A percentile compares a stretch with the other conserved stretches of the same genome.
These are phyloP conservation scores for Silurus lanzhouensis DNA, from an alignment of 2,797 vertebrate genomes.

Conservation along the genomic window DNA sequence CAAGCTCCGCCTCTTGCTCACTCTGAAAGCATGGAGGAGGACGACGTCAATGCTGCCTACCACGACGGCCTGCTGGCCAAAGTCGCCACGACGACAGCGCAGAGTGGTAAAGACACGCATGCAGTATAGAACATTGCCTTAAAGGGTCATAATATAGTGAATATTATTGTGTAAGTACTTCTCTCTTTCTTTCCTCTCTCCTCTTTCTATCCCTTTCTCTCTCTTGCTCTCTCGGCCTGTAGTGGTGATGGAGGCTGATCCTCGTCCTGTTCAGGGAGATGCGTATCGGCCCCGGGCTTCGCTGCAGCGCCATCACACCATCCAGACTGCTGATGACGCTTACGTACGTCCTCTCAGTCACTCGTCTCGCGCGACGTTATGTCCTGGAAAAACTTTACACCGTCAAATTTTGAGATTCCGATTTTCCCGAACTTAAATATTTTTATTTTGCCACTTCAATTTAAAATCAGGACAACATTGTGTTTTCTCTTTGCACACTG, in stretches of 20 bases:
- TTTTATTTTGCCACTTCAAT: background rate
- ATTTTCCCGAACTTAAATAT: background rate
- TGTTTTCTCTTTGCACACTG: background rate
- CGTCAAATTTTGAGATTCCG: background rate
- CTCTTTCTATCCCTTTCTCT: conserved; percentile 52
- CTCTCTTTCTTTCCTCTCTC: background rate
- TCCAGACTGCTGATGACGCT: conserved; percentile 96
- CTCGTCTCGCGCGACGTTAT: background rate
- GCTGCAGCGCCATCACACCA: conserved; percentile 97
- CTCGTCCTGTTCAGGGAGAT: conserved; percentile 74
- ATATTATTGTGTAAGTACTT: background rate
- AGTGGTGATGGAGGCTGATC: conserved; percentile 88
- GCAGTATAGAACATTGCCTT: background rate
- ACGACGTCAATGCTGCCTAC: conserved; percentile 81
- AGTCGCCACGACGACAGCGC: conserved; percentile 68
- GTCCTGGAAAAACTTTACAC: background rate
- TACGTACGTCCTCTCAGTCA: conserved; percentile 62
- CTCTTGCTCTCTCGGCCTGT: conserved; percentile 52
- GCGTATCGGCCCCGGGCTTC: conserved; percentile 80
- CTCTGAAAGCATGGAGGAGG: conserved; percentile 98
- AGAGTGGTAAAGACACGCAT: conserved; percentile 62
- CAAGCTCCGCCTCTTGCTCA: conserved; percentile 77
- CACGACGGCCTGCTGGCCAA: conserved; percentile 80
- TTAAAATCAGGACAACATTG: background rate
- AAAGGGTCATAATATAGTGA: too few species aligned